Evolutionary conservation across 2,888 invertebrate species (phyloP).

Genomic region (Octodonta nipae): DNA sequence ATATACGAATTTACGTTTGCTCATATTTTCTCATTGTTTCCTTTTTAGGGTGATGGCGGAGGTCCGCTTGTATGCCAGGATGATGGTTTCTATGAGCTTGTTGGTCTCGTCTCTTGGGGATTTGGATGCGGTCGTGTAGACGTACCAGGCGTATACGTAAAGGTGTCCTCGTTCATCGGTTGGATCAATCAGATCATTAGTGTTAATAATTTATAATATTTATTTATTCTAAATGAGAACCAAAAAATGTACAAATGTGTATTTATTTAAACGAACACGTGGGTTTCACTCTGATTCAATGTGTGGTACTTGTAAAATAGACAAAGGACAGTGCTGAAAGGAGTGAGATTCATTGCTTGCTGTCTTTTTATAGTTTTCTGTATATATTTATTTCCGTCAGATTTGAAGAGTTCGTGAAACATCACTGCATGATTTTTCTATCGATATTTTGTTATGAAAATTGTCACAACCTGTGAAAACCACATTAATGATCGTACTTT

Average conservation of each 20-base stretch:
- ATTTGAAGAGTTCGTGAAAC: too few species aligned
- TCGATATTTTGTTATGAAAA: too few species aligned
- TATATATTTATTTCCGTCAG: too few species aligned
- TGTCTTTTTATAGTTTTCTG: too few species aligned
- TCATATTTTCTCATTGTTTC: slow-evolving; percentile 7
- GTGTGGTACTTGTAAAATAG: too few species aligned
- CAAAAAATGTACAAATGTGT: slow-evolving; percentile 14
- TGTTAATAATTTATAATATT: slow-evolving; percentile 68
- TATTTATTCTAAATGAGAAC: slow-evolving; percentile 12
- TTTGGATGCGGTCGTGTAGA: slow-evolving; percentile 85
- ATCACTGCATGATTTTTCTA: too few species aligned
- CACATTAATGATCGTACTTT: too few species aligned
- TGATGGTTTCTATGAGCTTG: slow-evolving; percentile 83
- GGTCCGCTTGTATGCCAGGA: slow-evolving; percentile 87
- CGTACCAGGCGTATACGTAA: slow-evolving; percentile 94
- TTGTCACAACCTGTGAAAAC: too few species aligned
- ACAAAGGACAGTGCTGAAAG: too few species aligned
- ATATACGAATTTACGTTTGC: too few species aligned
- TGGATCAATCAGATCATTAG: slow-evolving; percentile 97
- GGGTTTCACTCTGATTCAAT: not conserved
- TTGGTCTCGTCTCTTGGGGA: slow-evolving; percentile 90
- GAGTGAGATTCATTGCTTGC: too few species aligned
- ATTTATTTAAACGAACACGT: slow-evolving; percentile 11
- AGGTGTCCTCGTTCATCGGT: slow-evolving; percentile 87
- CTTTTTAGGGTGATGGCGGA: slow-evolving; percentile 74